phyloP scores from a whole-genome alignment of 2,888 invertebrate species.

The Allolobophora icterica region DNA sequence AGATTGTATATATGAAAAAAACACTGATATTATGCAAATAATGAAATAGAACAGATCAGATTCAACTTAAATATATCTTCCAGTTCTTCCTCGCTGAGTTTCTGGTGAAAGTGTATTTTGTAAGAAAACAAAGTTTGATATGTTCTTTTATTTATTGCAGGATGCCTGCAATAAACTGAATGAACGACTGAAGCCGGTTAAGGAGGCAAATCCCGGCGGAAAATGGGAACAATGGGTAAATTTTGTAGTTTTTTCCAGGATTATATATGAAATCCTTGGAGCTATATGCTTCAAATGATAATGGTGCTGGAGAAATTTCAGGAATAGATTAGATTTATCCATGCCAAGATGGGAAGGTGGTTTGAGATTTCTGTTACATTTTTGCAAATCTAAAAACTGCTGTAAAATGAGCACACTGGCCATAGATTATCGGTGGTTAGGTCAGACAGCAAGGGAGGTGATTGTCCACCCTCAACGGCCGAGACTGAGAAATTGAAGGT shows the following conservation, averaged over 20 bases:
- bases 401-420: background rate
- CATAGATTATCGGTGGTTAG: background rate
- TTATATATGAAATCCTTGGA: background rate
- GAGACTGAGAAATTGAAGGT: background rate
- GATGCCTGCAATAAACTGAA: slow-evolving; percentile 80
- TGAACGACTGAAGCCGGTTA: slow-evolving; percentile 78
- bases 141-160: slow-evolving; percentile 45
- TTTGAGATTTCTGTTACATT: too few species aligned
- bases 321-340: too few species aligned
- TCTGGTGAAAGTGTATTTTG: background rate
- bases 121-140: background rate
- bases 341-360: too few species aligned
- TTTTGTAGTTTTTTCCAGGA: background rate
- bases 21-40: too few species aligned
- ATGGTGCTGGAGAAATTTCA: too few species aligned
- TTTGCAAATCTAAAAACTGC: too few species aligned
- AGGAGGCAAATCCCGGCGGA: slow-evolving; percentile 77
- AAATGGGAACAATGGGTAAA: slow-evolving; percentile 82
- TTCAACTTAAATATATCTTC: background rate
- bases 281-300: too few species aligned
- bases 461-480: background rate
- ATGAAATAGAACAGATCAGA: too few species aligned
- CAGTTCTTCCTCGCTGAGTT: background rate
- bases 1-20: too few species aligned
- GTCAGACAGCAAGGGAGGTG: background rate